Percentiles rank a stretch among this genome's conserved stretches.
Evolutionary conservation across 2,888 invertebrate genomes (phyloP).

Genomic region (Choreutis nemorana): DNA sequence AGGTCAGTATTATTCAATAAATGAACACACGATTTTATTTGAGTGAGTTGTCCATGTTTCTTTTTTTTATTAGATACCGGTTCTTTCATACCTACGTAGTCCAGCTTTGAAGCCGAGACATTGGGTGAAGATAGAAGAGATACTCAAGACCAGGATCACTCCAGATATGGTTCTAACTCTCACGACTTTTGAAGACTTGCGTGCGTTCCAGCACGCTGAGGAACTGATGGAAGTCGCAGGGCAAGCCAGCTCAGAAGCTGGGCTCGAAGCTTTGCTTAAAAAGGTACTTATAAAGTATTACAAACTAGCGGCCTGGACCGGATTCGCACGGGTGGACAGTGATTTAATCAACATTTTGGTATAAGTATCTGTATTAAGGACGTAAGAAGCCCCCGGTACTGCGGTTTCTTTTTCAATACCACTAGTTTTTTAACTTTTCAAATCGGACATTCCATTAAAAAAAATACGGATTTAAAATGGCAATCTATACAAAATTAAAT

Average conservation of each 20-base stretch:
- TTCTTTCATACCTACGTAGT: conserved; percentile 82
- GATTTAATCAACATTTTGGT: too few relatives aligned
- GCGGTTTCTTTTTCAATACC: too few relatives aligned
- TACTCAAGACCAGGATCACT: conserved; percentile 76
- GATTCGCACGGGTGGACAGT: too few relatives aligned
- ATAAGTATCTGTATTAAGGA: too few relatives aligned
- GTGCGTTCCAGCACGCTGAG: conserved; percentile 77
- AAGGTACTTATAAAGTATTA: too few relatives aligned
- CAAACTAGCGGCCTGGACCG: too few relatives aligned
- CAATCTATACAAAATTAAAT: too few relatives aligned
- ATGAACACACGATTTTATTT: background rate
- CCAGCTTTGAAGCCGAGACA: conserved; percentile 81
- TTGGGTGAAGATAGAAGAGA: conserved; percentile 82
- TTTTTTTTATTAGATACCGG: conserved; percentile 72
- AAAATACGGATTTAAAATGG: too few relatives aligned
- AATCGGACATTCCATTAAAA: too few relatives aligned
- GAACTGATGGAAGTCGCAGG: conserved; percentile 85
- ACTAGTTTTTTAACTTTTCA: too few relatives aligned
- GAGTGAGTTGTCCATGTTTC: too few relatives aligned
- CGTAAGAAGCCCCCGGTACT: too few relatives aligned
- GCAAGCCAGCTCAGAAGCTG: conserved; percentile 88
- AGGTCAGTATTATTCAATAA: conserved; percentile 48
- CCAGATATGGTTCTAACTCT: conserved; percentile 74
- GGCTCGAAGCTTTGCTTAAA: conserved; percentile 79
- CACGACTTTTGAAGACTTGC: conserved; percentile 71